Percentiles rank a stretch among this genome's conserved stretches.
Conservation (phyloP, 2,888 invertebrate genomes). For the Pachydiplax longipennis region DNA sequence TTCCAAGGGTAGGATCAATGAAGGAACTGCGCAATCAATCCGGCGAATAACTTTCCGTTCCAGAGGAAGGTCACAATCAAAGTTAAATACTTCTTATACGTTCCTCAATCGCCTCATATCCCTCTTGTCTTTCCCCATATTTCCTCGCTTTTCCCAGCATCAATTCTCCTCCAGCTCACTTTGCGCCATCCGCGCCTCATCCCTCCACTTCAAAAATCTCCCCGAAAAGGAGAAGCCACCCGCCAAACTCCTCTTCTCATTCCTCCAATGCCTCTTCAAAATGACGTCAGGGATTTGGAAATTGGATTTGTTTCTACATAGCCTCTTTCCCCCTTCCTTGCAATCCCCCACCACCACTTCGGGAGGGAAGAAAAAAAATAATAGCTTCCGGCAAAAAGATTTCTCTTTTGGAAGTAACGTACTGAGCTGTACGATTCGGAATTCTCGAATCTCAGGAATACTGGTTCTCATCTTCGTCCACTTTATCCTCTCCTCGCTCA, state of each 20-base stretch:
- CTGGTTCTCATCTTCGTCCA: neutral
- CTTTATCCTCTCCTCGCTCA: neutral
- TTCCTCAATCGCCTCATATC: neutral
- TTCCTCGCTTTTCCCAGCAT: neutral
- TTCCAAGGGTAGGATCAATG: neutral
- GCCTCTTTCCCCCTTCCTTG: neutral
- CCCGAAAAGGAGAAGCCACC: neutral
- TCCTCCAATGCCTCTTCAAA: slow-evolving; percentile 8
- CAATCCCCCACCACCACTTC: neutral
- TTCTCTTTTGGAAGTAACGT: neutral
- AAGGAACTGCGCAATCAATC: neutral
- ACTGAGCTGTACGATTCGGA: neutral
- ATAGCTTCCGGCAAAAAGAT: neutral
- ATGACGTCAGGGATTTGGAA: slow-evolving; percentile 47
- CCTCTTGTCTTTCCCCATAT: neutral
- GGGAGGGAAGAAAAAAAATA: neutral
- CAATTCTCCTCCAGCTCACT: neutral
- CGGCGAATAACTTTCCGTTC: no score
- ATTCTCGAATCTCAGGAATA: neutral
- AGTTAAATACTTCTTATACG: no score
- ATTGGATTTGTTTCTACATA: slow-evolving; percentile 46
- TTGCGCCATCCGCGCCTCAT: neutral
- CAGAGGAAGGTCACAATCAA: no score
- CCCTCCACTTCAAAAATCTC: neutral
- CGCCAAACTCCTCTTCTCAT: slow-evolving; percentile 11